These are phyloP conservation scores for Hexactinellida sp. DNA, from an alignment of 37 sponge, comb jelly and placozoan species.

Conservation along the genomic window DNA sequence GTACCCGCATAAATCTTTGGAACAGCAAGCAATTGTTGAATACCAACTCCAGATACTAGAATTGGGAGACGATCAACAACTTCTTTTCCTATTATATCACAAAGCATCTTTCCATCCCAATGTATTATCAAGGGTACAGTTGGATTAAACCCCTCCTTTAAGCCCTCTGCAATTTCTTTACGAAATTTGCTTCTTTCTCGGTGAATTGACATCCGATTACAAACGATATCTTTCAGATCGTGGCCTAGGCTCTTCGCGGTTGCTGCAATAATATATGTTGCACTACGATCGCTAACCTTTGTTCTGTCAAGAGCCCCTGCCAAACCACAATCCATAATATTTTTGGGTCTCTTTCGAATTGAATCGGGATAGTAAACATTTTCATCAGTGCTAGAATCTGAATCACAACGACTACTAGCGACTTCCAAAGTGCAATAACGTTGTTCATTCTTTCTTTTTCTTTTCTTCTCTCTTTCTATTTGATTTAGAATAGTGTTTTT, in stretches of 20 bases:
- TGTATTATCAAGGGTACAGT: background rate
- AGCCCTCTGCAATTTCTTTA: background rate
- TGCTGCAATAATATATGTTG: constrained; percentile 9
- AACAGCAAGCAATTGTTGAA: too few relatives aligned
- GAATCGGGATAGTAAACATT: background rate
- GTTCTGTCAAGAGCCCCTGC: background rate
- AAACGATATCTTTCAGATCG: background rate
- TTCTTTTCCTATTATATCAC: background rate
- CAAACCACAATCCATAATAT: constrained; percentile 10
- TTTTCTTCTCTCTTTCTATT: background rate
- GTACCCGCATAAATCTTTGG: background rate
- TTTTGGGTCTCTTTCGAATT: background rate
- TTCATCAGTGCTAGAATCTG: background rate
- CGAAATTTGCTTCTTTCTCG: background rate
- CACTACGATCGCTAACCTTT: background rate
- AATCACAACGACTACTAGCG: background rate
- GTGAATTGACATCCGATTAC: background rate
- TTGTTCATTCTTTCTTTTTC: background rate
- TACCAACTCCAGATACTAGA: background rate
- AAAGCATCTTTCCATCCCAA: background rate
- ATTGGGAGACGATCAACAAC: background rate
- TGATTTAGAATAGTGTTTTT: background rate
- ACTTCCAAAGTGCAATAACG: background rate
- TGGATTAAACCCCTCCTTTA: background rate
- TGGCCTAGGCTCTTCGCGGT: background rate